These are phyloP conservation scores for Pagetopsis macropterus DNA, from an alignment of 2,797 vertebrate species.

Conservation along the genomic window DNA sequence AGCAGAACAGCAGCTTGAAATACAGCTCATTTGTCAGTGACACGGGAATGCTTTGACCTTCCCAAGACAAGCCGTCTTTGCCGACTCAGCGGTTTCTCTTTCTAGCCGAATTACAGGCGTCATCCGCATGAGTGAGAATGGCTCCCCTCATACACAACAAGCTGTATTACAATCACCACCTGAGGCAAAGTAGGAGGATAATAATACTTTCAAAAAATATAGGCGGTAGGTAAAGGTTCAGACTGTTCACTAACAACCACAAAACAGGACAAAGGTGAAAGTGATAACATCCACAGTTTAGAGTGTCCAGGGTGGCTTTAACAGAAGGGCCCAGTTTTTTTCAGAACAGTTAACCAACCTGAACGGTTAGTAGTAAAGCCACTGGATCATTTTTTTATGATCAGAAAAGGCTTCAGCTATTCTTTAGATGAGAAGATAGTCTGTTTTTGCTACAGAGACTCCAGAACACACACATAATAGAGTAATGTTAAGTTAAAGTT, in stretches of 20 bases:
- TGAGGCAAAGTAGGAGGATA: constrained; percentile 5
- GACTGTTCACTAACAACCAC: background rate
- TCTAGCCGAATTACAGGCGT: constrained; percentile 65
- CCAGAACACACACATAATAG: background rate
- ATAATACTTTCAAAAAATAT: background rate
- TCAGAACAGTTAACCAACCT: background rate
- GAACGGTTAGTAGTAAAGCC: background rate
- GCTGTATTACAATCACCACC: background rate
- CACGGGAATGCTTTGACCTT: constrained; percentile 73
- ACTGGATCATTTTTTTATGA: background rate
- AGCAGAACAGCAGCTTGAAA: constrained; percentile 62
- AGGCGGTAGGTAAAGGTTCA: background rate
- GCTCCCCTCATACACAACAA: constrained; percentile 21
- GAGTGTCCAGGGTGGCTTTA: background rate
- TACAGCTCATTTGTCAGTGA: constrained; percentile 73
- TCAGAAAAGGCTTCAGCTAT: background rate
- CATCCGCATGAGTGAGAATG: constrained; percentile 65
- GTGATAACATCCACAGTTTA: background rate
- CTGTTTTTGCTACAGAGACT: background rate
- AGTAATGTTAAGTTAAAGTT: background rate
- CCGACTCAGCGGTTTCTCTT: constrained; percentile 71
- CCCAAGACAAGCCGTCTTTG: constrained; percentile 63
- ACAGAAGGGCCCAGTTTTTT: too few species aligned
- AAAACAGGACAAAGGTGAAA: background rate
- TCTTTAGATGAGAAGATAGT: background rate